These are phyloP conservation scores for Anhinga anhinga DNA, from an alignment of 2,113 vertebrate species.

Conservation along the genomic window DNA sequence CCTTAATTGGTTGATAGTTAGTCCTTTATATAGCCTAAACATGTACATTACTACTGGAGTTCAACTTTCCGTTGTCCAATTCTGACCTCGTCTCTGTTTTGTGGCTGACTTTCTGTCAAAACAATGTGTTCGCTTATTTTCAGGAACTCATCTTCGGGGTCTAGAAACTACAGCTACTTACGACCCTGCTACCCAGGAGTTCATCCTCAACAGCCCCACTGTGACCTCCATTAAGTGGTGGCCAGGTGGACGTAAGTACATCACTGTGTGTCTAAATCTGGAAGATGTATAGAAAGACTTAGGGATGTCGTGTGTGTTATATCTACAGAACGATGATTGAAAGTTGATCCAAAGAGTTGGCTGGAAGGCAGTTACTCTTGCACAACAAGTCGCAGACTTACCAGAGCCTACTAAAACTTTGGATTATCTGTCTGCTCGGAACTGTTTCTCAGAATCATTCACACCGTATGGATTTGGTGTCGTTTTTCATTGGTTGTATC, in stretches of 20 bases:
- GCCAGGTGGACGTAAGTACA: conserved; percentile 93
- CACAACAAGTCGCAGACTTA: background rate
- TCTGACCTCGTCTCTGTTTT: background rate
- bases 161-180: conserved; percentile 96
- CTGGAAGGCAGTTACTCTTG: background rate
- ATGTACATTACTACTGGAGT: conserved; percentile 31
- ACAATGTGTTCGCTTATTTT: background rate
- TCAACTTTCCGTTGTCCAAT: background rate
- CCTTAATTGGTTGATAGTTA: background rate
- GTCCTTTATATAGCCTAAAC: background rate
- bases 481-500: background rate
- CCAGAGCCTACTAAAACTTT: background rate
- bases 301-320: background rate
- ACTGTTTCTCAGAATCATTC: background rate
- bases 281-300: background rate
- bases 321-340: background rate
- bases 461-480: background rate
- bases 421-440: background rate
- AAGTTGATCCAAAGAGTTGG: background rate
- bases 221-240: conserved; percentile 99
- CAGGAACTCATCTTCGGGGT: conserved; percentile 93
- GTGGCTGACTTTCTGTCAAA: background rate
- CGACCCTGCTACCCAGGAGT: conserved; percentile 91
- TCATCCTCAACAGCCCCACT: conserved; percentile 94
- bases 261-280: background rate